These are phyloP conservation scores for Himalopsyche phryganea DNA, from an alignment of 1,140 invertebrate species.

Conservation along the genomic window DNA sequence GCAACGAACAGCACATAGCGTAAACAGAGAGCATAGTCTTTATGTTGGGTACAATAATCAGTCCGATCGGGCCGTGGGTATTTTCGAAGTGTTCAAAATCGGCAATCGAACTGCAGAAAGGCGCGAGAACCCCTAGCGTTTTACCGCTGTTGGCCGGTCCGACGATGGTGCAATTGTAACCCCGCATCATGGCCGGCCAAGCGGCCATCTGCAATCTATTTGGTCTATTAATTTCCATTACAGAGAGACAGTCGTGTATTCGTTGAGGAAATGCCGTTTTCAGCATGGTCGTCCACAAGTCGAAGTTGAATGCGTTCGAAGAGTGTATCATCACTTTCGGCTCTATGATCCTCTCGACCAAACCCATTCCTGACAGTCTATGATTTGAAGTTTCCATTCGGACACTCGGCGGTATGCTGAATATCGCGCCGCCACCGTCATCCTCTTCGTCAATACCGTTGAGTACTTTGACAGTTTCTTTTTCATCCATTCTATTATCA, in stretches of 20 bases:
- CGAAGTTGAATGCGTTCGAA: neutral
- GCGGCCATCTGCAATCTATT: conserved; percentile 6
- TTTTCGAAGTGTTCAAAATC: neutral
- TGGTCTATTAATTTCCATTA: conserved; percentile 3
- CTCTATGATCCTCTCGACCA: conserved; percentile 8
- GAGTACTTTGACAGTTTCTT: too few relatives aligned
- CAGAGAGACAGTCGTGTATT: neutral
- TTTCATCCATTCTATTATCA: too few relatives aligned
- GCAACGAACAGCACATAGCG: neutral
- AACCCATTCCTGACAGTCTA: neutral
- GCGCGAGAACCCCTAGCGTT: conserved; percentile 4
- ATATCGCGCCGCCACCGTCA: too few relatives aligned
- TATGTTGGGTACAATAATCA: conserved; percentile 2
- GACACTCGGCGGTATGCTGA: neutral
- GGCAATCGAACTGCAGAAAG: neutral
- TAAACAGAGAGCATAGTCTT: neutral
- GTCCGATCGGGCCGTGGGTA: neutral
- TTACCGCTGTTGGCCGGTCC: conserved; percentile 4
- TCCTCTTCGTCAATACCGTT: too few relatives aligned
- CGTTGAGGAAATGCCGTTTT: neutral
- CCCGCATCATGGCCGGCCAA: conserved; percentile 2
- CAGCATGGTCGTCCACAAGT: neutral
- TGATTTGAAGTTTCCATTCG: neutral
- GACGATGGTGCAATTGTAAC: neutral
- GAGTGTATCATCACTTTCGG: conserved; percentile 14